These are phyloP conservation scores for Liasis olivaceus DNA, from an alignment of 2,797 vertebrate genomes.

Conservation along the genomic window DNA sequence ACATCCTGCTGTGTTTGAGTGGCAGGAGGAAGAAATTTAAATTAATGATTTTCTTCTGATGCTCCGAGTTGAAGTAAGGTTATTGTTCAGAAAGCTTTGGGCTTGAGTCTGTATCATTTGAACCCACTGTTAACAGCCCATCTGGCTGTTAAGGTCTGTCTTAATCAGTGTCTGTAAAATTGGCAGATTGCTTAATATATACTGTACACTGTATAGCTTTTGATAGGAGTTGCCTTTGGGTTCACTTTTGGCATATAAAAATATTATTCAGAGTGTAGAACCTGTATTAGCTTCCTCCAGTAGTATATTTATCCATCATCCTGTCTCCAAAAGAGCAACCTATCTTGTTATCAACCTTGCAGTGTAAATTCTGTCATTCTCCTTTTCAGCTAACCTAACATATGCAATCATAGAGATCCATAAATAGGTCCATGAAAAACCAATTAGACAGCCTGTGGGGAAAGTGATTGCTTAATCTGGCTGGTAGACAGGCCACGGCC, in stretches of 20 bases:
- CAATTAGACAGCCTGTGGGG: background rate
- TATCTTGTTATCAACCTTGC: background rate
- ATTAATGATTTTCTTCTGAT: constrained; percentile 38
- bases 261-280: background rate
- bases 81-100: constrained; percentile 40
- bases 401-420: background rate
- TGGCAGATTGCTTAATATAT: background rate
- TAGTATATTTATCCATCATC: background rate
- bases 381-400: background rate
- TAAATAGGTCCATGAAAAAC: background rate
- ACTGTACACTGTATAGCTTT: background rate
- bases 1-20: constrained; percentile 38
- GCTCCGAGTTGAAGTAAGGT: constrained; percentile 6
- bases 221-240: background rate
- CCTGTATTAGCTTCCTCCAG: background rate
- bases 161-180: background rate
- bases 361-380: background rate
- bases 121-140: constrained; percentile 1
- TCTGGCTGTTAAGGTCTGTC: background rate
- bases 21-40: background rate
- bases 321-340: background rate
- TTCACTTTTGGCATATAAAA: background rate
- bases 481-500: background rate
- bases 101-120: constrained; percentile 5
- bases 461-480: background rate